Conservation (phyloP, 2,888 invertebrate genomes). For the Temnothorax unifasciatus region DNA sequence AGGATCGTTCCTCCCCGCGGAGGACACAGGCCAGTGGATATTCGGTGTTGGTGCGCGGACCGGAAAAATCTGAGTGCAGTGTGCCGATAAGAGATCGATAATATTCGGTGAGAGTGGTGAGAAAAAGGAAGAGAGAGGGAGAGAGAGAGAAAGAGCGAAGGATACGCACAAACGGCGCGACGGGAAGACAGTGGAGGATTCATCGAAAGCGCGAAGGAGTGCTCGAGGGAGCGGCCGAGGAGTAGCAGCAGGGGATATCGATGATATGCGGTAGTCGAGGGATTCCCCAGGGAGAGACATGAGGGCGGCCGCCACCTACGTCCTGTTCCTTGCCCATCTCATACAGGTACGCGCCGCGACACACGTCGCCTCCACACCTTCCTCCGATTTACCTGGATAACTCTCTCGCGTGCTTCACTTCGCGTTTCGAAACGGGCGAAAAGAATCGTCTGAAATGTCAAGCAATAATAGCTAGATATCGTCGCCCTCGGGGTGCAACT, state of each 20-base stretch:
- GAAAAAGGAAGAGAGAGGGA: constrained; percentile 1
- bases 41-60: constrained; percentile 72
- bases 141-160: constrained; percentile 43
- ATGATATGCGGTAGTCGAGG: constrained; percentile 86
- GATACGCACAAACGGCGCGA: constrained; percentile 15
- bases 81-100: constrained; percentile 48
- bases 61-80: constrained; percentile 68
- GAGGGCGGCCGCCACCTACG: constrained; percentile 86
- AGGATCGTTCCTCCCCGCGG: not conserved
- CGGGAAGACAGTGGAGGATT: not conserved
- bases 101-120: constrained; percentile 42
- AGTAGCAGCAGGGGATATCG: constrained; percentile 78
- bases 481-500: not conserved
- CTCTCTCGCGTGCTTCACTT: not conserved
- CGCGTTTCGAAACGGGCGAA: not conserved
- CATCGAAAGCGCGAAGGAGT: not conserved
- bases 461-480: not conserved
- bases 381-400: not conserved
- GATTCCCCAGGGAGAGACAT: constrained; percentile 86
- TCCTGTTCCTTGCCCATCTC: constrained; percentile 86
- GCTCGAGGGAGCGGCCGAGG: constrained; percentile 57
- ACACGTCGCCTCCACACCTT: not conserved
- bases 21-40: constrained; percentile 60
- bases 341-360: constrained; percentile 82
- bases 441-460: not conserved